A percentile compares a stretch with the other conserved stretches of the same genome.
phyloP scores from a whole-genome alignment of 2,888 invertebrate genomes.

The Pseudococcus longispinus region DNA sequence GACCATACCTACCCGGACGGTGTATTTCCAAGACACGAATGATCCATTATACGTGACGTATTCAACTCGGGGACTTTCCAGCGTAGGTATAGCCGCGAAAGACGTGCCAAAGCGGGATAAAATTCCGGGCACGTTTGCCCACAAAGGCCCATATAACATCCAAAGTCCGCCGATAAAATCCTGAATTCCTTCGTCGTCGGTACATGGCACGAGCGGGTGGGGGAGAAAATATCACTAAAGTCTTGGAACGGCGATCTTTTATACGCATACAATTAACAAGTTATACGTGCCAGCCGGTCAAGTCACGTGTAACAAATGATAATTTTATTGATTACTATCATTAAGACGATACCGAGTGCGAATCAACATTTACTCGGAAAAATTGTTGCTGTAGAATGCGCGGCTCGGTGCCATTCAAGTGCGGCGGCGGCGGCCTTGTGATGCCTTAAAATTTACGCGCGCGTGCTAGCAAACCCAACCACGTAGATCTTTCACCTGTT shows the following conservation, averaged over 20 bases:
- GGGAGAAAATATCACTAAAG: neutral
- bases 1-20: neutral
- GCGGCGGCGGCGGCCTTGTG: neutral
- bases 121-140: neutral
- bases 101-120: neutral
- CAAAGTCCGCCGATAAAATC: constrained; percentile 12
- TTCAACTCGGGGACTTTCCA: neutral
- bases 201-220: too few relatives aligned
- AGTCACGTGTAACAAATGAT: constrained; percentile 46
- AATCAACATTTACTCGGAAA: constrained; percentile 30
- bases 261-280: constrained; percentile 28
- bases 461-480: constrained; percentile 11
- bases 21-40: neutral
- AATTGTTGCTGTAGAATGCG: constrained; percentile 16
- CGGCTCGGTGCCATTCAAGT: neutral
- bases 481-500: constrained; percentile 34
- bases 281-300: constrained; percentile 2
- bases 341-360: constrained; percentile 40
- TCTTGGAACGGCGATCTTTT: neutral
- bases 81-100: neutral
- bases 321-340: constrained; percentile 47
- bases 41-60: neutral
- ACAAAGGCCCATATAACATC: neutral
- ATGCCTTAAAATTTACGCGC: constrained; percentile 18
- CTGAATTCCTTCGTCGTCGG: neutral